These are phyloP conservation scores for Anoplophora glabripennis DNA, from an alignment of 1,140 invertebrate genomes.

Conservation along the genomic window DNA sequence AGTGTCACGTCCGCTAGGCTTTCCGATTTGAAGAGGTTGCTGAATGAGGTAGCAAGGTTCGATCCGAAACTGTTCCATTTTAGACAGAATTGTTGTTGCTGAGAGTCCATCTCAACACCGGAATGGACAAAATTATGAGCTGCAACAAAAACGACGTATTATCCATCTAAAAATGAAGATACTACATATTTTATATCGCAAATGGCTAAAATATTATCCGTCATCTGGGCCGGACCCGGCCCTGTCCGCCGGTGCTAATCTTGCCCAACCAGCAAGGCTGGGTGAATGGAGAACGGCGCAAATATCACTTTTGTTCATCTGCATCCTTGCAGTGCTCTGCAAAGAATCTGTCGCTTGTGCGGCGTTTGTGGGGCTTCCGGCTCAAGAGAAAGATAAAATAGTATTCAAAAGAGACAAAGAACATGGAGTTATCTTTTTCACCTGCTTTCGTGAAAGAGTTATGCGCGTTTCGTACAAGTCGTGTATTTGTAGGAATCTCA, in stretches of 20 bases:
- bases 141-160: constrained; percentile 34
- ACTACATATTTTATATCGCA: not conserved
- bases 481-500: no score
- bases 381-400: no score
- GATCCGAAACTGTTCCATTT: constrained; percentile 91
- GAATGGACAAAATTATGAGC: constrained; percentile 48
- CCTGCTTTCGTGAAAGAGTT: no score
- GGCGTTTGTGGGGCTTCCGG: no score
- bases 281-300: no score
- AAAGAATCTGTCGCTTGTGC: no score
- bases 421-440: no score
- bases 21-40: constrained; percentile 85
- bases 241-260: not conserved
- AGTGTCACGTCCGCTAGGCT: constrained; percentile 84
- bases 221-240: not conserved
- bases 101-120: constrained; percentile 71
- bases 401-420: no score
- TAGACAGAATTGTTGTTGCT: constrained; percentile 85
- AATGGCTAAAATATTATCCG: not conserved
- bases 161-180: constrained; percentile 4
- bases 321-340: no score
- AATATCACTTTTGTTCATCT: no score
- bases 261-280: no score
- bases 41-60: constrained; percentile 82
- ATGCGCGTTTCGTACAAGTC: no score